These are phyloP conservation scores for Rhaphigaster nebulosa DNA, from an alignment of 2,888 invertebrate species.

Conservation along the genomic window DNA sequence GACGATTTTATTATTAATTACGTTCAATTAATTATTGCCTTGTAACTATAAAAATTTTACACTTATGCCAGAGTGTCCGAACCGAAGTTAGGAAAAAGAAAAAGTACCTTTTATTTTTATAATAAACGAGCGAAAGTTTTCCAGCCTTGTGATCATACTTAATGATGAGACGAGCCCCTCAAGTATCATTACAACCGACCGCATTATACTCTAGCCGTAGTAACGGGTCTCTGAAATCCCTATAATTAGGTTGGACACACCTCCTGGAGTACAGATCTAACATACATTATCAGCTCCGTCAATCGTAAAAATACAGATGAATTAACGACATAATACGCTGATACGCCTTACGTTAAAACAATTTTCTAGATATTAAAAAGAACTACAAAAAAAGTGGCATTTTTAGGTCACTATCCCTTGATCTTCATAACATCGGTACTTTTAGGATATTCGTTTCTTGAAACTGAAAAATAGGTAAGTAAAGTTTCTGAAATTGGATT, in stretches of 20 bases:
- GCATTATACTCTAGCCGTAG: neutral
- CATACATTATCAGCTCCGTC: neutral
- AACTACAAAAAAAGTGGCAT: neutral
- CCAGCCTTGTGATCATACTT: neutral
- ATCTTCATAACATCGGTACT: neutral
- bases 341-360: neutral
- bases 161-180: neutral
- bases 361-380: neutral
- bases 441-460: neutral
- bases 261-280: neutral
- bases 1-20: too few species aligned
- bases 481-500: too few species aligned
- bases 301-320: neutral
- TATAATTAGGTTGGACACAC: neutral
- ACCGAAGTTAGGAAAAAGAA: neutral
- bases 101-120: neutral
- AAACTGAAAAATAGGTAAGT: neutral
- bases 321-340: neutral
- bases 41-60: too few species aligned
- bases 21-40: too few species aligned
- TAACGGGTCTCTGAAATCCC: neutral
- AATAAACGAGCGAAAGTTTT: conserved; percentile 23
- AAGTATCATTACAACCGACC: neutral
- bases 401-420: neutral
- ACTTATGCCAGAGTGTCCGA: neutral